These are phyloP conservation scores for Apus apus DNA, from an alignment of 2,113 vertebrate genomes.

Conservation along the genomic window DNA sequence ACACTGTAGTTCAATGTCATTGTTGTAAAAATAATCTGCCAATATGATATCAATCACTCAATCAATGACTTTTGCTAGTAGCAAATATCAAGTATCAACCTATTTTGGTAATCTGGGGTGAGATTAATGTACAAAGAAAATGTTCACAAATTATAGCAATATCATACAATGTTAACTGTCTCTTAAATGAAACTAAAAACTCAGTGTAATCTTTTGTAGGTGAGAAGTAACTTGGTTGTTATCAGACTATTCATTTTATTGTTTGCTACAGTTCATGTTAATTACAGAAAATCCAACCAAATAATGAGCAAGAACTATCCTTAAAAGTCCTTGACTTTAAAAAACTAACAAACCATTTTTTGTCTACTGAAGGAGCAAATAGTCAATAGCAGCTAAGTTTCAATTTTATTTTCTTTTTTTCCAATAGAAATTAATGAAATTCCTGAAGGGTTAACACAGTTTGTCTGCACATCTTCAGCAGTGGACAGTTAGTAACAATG, in stretches of 20 bases:
- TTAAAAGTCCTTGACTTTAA: background rate
- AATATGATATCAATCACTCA: background rate
- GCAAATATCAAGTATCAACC: background rate
- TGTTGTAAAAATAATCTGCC: background rate
- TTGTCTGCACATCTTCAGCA: background rate
- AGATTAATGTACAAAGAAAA: accelerated
- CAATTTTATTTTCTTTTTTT: background rate
- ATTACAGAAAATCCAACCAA: background rate
- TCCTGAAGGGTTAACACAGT: background rate
- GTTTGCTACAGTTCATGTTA: background rate
- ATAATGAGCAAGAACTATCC: background rate
- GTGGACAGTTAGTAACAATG: accelerated
- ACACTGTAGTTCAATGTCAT: background rate
- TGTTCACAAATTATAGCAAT: background rate
- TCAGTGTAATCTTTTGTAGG: background rate
- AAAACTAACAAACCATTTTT: background rate
- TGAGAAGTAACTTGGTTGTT: background rate
- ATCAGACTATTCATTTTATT: background rate
- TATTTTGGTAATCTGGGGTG: background rate
- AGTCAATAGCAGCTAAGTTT: background rate
- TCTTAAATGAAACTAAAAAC: background rate
- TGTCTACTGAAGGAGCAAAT: background rate
- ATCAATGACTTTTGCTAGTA: background rate
- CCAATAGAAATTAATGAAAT: background rate
- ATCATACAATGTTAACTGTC: background rate